phyloP scores from a whole-genome alignment of 2,888 invertebrate species.

The Rotaria sp. region DNA sequence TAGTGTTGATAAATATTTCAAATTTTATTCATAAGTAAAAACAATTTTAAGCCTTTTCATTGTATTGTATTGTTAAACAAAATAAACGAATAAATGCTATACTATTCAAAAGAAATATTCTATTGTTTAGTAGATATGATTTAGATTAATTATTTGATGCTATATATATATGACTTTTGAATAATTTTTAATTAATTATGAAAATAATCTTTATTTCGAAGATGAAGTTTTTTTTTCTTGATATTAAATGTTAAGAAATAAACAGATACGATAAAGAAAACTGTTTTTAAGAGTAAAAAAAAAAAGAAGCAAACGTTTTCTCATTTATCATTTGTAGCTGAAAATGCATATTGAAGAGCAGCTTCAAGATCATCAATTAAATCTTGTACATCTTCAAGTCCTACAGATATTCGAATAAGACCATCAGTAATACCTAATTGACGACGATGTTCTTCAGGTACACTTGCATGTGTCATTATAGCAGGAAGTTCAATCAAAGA shows the following conservation, averaged over 20 bases:
- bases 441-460: conserved; percentile 50
- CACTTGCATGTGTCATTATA: conserved; percentile 56
- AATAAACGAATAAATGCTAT: neutral
- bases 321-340: neutral
- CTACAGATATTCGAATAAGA: conserved; percentile 54
- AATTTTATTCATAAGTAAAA: no score
- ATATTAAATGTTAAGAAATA: no score
- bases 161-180: no score
- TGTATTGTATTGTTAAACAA: neutral
- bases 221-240: no score
- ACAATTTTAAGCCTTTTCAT: no score
- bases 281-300: neutral
- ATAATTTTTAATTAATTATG: no score
- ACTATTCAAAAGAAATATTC: neutral
- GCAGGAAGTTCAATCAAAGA: conserved; percentile 45
- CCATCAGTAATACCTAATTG: conserved; percentile 52
- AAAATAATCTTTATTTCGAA: no score
- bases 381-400: conserved; percentile 53
- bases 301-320: neutral
- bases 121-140: no score
- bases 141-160: no score
- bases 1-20: no score
- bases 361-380: conserved; percentile 52
- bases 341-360: conserved; percentile 45
- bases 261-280: neutral